Conservation (phyloP, 1,140 invertebrate species). For the Neomicropteryx cornuta region DNA sequence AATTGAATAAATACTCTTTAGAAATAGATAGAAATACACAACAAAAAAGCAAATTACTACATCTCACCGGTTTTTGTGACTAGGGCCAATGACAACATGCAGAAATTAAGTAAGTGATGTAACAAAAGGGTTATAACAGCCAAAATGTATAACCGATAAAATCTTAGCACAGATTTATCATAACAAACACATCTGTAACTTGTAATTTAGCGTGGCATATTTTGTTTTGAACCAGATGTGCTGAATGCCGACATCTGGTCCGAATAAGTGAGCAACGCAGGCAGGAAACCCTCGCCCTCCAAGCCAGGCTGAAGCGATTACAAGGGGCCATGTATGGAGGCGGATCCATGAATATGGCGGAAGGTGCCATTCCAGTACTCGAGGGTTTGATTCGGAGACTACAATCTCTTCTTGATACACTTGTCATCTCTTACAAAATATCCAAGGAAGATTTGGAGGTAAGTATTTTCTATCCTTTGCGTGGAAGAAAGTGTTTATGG, state of each 20-base stretch:
- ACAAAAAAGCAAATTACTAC: too few relatives aligned
- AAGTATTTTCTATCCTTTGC: constrained; percentile 12
- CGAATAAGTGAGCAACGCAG: constrained; percentile 68
- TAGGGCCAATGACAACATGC: too few relatives aligned
- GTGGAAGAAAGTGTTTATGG: not conserved
- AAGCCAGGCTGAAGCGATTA: constrained; percentile 48
- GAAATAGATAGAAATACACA: too few relatives aligned
- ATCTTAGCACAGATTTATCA: too few relatives aligned
- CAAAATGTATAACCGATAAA: too few relatives aligned
- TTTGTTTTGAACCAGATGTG: too few relatives aligned
- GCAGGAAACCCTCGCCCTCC: constrained; percentile 45
- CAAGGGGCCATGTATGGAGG: constrained; percentile 49
- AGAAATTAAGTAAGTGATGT: too few relatives aligned
- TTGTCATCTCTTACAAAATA: constrained; percentile 60
- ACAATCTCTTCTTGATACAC: constrained; percentile 56
- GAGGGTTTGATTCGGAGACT: constrained; percentile 57
- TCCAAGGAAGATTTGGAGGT: constrained; percentile 66
- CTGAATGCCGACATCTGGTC: constrained; percentile 67
- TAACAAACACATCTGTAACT: too few relatives aligned
- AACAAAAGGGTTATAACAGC: too few relatives aligned
- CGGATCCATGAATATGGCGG: constrained; percentile 43
- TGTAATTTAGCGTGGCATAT: too few relatives aligned
- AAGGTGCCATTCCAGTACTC: constrained; percentile 58
- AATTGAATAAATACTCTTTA: too few relatives aligned
- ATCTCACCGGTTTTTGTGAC: too few relatives aligned